phyloP scores from a whole-genome alignment of 1,140 invertebrate species.

The Scylla paramamosain region DNA sequence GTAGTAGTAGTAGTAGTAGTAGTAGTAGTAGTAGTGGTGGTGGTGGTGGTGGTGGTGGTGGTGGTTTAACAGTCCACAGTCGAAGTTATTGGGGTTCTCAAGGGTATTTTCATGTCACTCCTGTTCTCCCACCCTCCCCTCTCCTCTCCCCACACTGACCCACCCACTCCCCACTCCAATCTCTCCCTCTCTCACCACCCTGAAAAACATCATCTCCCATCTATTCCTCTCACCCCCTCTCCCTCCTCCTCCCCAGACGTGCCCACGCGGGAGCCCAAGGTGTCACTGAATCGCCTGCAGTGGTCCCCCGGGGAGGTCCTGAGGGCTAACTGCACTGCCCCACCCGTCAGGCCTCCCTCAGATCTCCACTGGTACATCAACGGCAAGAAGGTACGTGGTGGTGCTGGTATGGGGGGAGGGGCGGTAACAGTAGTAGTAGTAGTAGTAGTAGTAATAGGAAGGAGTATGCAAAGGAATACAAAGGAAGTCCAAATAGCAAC shows the following conservation, averaged over 20 bases:
- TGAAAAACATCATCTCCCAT: not conserved
- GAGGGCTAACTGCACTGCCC: conserved; percentile 78
- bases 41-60: not conserved
- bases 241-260: conserved; percentile 47
- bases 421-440: not conserved
- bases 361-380: conserved; percentile 78
- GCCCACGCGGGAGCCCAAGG: conserved; percentile 6
- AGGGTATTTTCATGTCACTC: too few species aligned
- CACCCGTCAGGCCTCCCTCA: conserved; percentile 77
- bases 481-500: too few species aligned
- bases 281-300: conserved; percentile 36
- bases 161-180: not conserved
- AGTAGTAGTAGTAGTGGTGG: conserved; percentile 21
- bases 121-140: too few species aligned
- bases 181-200: not conserved
- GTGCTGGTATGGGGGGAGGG: not conserved
- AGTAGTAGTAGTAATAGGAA: too few species aligned
- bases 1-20: not conserved
- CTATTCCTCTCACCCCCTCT: not conserved
- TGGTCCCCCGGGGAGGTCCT: conserved; percentile 77
- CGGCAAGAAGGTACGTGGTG: conserved; percentile 48
- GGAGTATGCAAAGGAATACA: too few species aligned
- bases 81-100: too few species aligned
- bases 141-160: not conserved
- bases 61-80: not conserved